Conservation (phyloP, 2,888 invertebrate species). For the Volucella inanis region DNA sequence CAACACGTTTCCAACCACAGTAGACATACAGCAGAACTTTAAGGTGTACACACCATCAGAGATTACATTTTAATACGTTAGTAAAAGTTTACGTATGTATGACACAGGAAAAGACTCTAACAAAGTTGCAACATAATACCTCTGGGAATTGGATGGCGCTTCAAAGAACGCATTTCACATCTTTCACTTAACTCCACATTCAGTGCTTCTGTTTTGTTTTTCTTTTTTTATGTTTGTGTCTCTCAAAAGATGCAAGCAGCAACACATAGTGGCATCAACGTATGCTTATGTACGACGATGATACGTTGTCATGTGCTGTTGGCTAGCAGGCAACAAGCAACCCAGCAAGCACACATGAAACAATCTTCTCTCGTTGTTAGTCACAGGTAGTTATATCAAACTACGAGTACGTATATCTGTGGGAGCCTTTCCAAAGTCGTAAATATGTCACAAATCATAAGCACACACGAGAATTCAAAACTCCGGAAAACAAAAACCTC, state of each 20-base stretch:
- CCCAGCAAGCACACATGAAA: constrained; percentile 14
- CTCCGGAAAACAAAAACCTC: constrained; percentile 44
- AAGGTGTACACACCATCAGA: constrained; percentile 24
- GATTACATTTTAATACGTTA: constrained; percentile 66
- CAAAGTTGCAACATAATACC: constrained; percentile 61
- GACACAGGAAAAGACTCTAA: constrained; percentile 31
- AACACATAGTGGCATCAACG: constrained; percentile 13
- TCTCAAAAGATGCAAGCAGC: constrained; percentile 52
- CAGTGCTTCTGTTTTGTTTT: constrained; percentile 19
- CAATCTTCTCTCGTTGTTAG: constrained; percentile 37
- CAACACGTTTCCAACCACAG: constrained; percentile 31
- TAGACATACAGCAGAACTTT: constrained; percentile 17
- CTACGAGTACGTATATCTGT: not conserved
- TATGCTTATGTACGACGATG: not conserved
- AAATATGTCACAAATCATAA: constrained; percentile 60
- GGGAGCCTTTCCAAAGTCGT: constrained; percentile 49
- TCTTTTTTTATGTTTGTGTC: not conserved
- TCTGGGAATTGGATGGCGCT: constrained; percentile 46
- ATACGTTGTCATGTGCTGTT: not conserved
- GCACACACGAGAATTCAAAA: constrained; percentile 58
- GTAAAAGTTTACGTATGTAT: constrained; percentile 61
- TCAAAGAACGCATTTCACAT: constrained; percentile 23
- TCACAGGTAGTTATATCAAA: not conserved
- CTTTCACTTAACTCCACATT: not conserved
- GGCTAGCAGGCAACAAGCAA: not conserved